Base-by-base conservation (phyloP, 2,113 vertebrate species). In the Gopherus evgoodei region DNA sequence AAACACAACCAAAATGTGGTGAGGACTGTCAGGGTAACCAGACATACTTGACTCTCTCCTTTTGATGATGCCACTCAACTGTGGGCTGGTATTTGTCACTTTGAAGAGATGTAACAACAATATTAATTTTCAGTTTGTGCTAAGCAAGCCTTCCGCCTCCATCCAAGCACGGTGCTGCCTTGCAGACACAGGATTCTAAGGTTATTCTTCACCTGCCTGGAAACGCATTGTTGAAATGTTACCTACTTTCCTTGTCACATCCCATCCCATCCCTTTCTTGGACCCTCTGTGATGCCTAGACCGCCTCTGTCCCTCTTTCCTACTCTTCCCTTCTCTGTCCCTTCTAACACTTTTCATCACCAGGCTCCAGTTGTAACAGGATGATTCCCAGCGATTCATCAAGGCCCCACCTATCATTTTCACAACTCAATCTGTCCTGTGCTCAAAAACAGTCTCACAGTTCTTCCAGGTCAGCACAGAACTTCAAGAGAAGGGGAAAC, bases 61-160 rank as follows among this genome's bases (percentile, higher is more conserved):
- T 96, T 81, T 75, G 87, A 82, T 86, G 88, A 53, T 65, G 93
- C 90, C 81, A 75, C 83, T 86, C 84, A 49, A 50, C 56, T 59
- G 75, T 78, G 50, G 57, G 59, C 79, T 84, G 84, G 1, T 79
- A 72, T 50, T 86, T 59, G 90, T 78, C 87, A 91, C 72, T 79
- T 62, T 31, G 57, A 19, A 1, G 52, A 84, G 47, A 47, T 9
- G 49, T 10, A 14, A 81, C 0, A 65, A 49, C 2, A 2, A 8
- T 1, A 42, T 42, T 24, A 59, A 88, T 85, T 89, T 94, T 86
- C 79, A 53, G 3, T 5, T 1, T 27, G 35, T 38, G 2, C 57
- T 75, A 3, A 31, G 84, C 14, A 6, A 72, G 1, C 6, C 22
- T n/a, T 44, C 17, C 21, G 0, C 31, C 62, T 17, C 17, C 31